Percentiles rank a stretch among this genome's conserved stretches.
These are phyloP conservation scores for Odontamblyopus rebecca DNA, from an alignment of 2,797 vertebrate genomes.

Conservation along the genomic window DNA sequence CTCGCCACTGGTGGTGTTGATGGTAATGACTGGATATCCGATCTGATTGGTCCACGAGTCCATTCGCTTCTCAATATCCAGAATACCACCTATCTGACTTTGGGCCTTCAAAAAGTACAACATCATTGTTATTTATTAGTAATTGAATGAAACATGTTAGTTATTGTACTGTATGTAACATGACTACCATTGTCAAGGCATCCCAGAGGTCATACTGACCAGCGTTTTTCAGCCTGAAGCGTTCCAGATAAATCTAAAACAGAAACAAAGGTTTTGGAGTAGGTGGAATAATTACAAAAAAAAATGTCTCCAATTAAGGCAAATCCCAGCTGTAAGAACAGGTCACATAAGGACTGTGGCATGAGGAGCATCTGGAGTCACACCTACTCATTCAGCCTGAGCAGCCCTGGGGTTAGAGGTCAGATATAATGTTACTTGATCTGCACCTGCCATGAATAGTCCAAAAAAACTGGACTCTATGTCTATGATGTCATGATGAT, in stretches of 20 bases:
- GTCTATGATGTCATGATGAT: not conserved
- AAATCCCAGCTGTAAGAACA: conserved; percentile 2
- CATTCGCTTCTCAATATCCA: conserved; percentile 55
- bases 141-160: not conserved
- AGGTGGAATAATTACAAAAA: not conserved
- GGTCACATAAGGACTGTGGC: not conserved
- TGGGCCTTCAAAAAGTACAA: conserved; percentile 39
- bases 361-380: not conserved
- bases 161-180: not conserved
- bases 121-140: not conserved
- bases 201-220: conserved; percentile 64
- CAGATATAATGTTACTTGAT: no score
- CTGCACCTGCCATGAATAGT: not conserved
- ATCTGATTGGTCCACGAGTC: conserved; percentile 68
- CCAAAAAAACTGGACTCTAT: not conserved
- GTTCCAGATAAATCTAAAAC: conserved; percentile 64
- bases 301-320: not conserved
- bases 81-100: conserved; percentile 2
- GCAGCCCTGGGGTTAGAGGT: not conserved
- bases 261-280: conserved; percentile 4
- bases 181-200: conserved; percentile 61
- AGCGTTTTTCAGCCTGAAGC: conserved; percentile 42
- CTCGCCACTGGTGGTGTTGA: conserved; percentile 71
- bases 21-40: conserved; percentile 78
- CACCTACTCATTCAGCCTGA: not conserved